Conservation (phyloP, 2,113 vertebrate genomes). For the Mustelus asterias region DNA sequence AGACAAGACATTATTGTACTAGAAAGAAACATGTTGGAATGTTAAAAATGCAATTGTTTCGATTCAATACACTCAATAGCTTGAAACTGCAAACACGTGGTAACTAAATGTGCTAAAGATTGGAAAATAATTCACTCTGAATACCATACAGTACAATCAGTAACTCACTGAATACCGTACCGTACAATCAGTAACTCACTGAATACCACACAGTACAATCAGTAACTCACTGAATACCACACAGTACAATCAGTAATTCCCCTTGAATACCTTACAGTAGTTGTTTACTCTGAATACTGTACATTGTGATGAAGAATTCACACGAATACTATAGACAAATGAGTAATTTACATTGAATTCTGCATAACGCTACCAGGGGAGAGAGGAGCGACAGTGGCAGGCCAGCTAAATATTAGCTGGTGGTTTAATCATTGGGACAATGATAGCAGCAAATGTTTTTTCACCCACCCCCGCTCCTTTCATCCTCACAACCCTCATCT, state of each 20-base stretch:
- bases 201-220: neutral
- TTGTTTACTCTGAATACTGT: neutral
- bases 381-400: too few species aligned
- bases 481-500: too few species aligned
- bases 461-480: too few species aligned
- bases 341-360: neutral
- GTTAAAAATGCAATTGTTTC: neutral
- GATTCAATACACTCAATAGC: neutral
- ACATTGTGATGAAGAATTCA: neutral
- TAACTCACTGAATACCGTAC: neutral
- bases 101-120: neutral
- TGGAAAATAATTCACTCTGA: neutral
- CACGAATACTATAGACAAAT: neutral
- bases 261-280: too few species aligned
- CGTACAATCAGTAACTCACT: neutral
- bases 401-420: too few species aligned
- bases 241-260: neutral
- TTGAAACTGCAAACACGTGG: neutral
- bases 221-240: neutral
- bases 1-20: slow-evolving; percentile 84
- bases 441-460: too few species aligned
- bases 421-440: too few species aligned
- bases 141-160: neutral
- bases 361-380: neutral
- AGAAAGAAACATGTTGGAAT: slow-evolving; percentile 41